phyloP scores from a whole-genome alignment of 2,113 vertebrate genomes.

The Turnix velox region DNA sequence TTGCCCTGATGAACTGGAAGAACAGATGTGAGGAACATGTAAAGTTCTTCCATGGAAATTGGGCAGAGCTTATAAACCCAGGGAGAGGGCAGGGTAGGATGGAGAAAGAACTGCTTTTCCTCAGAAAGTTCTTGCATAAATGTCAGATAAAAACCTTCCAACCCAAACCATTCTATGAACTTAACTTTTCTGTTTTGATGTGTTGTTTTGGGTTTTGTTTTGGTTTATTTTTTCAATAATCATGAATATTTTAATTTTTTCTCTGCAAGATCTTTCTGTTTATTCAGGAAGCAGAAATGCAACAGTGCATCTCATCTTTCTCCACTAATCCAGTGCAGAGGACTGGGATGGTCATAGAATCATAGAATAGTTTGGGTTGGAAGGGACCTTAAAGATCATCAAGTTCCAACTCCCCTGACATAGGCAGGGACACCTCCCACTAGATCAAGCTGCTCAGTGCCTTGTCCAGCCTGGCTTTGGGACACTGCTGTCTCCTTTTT shows the following conservation, averaged over 20 bases:
- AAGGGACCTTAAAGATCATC: too few relatives aligned
- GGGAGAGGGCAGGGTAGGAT: background rate
- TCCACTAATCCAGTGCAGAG: too few relatives aligned
- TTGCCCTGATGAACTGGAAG: background rate
- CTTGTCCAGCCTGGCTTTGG: too few relatives aligned
- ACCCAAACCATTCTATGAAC: too few relatives aligned
- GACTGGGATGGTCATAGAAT: background rate
- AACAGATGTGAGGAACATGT: background rate
- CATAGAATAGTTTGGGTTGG: too few relatives aligned
- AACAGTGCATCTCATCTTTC: rapidly evolving
- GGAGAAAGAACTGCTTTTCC: background rate
- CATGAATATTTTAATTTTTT: slow-evolving; percentile 15
- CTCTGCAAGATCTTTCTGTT: background rate
- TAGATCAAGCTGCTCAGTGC: too few relatives aligned
- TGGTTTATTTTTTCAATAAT: background rate
- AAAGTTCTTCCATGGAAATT: background rate
- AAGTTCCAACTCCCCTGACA: too few relatives aligned
- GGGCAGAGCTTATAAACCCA: background rate
- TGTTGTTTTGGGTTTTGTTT: background rate
- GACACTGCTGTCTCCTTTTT: background rate
- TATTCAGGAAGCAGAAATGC: background rate
- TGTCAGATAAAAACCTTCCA: background rate
- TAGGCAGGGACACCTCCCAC: too few relatives aligned
- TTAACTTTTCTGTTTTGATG: slow-evolving; percentile 12
- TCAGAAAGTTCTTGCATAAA: background rate